These are phyloP conservation scores for Oreortyx pictus DNA, from an alignment of 2,797 vertebrate species.

Conservation along the genomic window DNA sequence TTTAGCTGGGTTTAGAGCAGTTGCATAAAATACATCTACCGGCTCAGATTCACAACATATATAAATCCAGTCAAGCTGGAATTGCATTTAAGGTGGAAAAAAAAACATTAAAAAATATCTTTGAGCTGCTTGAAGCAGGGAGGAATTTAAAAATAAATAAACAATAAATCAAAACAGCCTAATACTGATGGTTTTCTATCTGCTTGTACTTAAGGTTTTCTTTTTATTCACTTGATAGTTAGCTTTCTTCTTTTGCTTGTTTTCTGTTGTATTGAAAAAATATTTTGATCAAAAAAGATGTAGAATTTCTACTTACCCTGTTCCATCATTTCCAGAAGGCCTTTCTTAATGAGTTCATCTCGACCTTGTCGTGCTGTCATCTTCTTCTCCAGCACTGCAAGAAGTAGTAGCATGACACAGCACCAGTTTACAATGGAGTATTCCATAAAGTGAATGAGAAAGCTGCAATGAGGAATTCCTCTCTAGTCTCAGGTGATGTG, in stretches of 20 bases:
- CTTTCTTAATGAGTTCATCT: constrained; percentile 88
- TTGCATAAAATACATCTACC: not conserved
- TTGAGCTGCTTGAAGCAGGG: not conserved
- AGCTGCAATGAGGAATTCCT: not conserved
- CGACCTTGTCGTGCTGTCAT: constrained; percentile 84
- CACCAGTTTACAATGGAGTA: constrained; percentile 19
- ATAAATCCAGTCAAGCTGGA: not conserved
- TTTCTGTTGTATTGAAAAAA: not conserved
- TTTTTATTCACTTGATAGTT: not conserved
- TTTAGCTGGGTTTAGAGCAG: constrained; percentile 19
- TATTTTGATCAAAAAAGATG: not conserved
- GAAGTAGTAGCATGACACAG: constrained; percentile 25
- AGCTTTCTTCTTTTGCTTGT: not conserved
- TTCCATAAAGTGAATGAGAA: not conserved
- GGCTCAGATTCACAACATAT: not conserved
- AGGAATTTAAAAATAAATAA: not conserved
- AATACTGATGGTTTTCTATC: not conserved
- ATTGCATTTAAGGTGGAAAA: not conserved
- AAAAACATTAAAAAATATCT: not conserved
- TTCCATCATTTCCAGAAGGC: constrained; percentile 85
- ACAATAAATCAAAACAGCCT: not conserved
- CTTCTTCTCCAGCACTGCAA: constrained; percentile 90
- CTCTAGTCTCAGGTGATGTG: not conserved
- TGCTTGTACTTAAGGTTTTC: not conserved
- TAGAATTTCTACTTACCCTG: constrained; percentile 80